A percentile compares a stretch with the other conserved stretches of the same genome.
Conservation (phyloP, 2,888 invertebrate genomes). For the Thymelicus lineola region DNA sequence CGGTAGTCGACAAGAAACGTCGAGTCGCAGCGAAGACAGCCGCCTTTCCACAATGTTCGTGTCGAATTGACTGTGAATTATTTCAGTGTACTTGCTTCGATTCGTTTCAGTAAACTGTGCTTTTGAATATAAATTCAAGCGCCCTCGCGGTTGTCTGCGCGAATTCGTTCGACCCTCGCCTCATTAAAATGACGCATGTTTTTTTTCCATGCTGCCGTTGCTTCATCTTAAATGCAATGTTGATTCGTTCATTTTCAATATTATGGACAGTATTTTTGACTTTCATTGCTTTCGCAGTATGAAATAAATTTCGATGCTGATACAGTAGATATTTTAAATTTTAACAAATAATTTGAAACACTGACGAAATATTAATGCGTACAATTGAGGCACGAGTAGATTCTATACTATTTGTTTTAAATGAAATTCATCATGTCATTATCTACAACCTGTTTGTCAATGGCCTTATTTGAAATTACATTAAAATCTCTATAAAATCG, state of each 20-base stretch:
- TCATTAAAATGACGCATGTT: constrained; percentile 55
- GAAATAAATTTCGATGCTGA: too few relatives aligned
- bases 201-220: constrained; percentile 22
- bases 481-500: constrained; percentile 15
- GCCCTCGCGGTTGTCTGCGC: constrained; percentile 61
- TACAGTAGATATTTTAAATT: too few relatives aligned
- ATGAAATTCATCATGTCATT: neutral
- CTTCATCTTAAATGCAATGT: constrained; percentile 7
- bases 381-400: too few relatives aligned
- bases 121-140: constrained; percentile 67
- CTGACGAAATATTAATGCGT: too few relatives aligned
- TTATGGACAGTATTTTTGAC: neutral
- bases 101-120: constrained; percentile 72
- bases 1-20: constrained; percentile 44
- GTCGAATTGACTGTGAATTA: constrained; percentile 78
- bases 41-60: constrained; percentile 71
- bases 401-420: too few relatives aligned
- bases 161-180: constrained; percentile 66
- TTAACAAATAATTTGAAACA: too few relatives aligned
- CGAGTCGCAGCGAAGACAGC: constrained; percentile 62
- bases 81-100: constrained; percentile 70
- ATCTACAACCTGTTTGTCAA: neutral
- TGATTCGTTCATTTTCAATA: neutral
- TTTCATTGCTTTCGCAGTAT: neutral
- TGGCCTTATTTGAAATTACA: constrained; percentile 2